Base-by-base conservation (phyloP, 2,113 vertebrate genomes). In the Takifugu bimaculatus region DNA sequence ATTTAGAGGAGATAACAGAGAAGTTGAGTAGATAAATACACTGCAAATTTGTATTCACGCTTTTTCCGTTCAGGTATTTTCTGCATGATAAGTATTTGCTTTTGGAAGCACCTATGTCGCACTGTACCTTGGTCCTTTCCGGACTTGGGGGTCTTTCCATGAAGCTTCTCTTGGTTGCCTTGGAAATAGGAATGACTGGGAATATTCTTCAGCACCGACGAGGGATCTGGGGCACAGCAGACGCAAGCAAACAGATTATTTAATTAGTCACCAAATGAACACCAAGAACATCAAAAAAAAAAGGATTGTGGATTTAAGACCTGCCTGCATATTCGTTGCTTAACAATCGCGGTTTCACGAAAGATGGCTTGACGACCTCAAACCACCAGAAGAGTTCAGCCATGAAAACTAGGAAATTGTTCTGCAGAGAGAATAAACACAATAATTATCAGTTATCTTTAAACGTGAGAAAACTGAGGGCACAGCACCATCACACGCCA, bases 321-420 rank as follows among this genome's bases (percentile, higher is more conserved):
- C 77, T 74, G 62, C 85, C 84, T 79, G 63, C 65, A 50, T 88
- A 91, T 89, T 93, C 93, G 3, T 80, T 81, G 29, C 89, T 77
- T 64, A 93, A 83, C 60, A 85, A 84, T 60, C 92, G 92, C 48
- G 96, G 95, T 9, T 94, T 93, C 44, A 99, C 96, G 83, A 98
- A 99, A 0, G 94, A 92, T 0, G 97, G 96, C 84, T 96, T 98
- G 63, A 95, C 94, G 5, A 95, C 94, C 86, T 98, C 96, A 72
- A 99, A 97, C 96, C 95, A 98, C 93, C 92, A 94, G 83, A 99
- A 99, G 63, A 99, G 90, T 76, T 99, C 96, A 57, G 96, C 97
- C 94, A 98, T 93, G 85, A 99, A 99, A 72, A 94, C 96, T 89
- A 99, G 89, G 84, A 96, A 98, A 86, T 98, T 99, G 73, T 92